Evolutionary conservation across 2,113 vertebrate genomes (phyloP), one percentile per base, ranked within the genome.

Genomic region (Hystrix cristata): DNA sequence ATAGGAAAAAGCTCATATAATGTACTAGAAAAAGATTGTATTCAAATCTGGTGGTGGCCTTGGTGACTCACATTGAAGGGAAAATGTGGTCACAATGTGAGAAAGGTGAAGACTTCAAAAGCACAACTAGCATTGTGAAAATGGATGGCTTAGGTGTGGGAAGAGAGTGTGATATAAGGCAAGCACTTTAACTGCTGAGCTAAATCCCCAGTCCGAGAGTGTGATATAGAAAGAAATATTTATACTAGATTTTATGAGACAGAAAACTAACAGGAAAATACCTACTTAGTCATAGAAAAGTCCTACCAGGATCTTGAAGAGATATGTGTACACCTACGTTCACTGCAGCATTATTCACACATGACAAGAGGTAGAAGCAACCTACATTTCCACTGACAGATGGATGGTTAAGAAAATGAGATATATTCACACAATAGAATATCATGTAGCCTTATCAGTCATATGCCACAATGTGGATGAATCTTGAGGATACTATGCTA

Each of bases 1-100:
- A 92, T 5, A 94, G 76, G 76, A 72, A 89, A 88, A 95, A 89
- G 59, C 18, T 78, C 53, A 64, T 3, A 91, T n/a, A 64, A 91
- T 95, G 48, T 90, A 69, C n/a, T 53, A 94, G 74, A 89, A 95
- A 86, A 82, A 94, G 60, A 93, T 81, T 69, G 59, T 48, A 92
- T 2, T 92, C 69, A 81, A 85, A 93, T 67, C 46, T 91, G 51
- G 59, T 83, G 57, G 60, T 83, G 60, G 59, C 25, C 53, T 19
- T 93, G 84, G 31, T 95, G 78, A 95, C 43, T 94, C 48, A 81
- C 18, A 71, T 1, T 53, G 81, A 86, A 31, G 23, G 85, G 48
- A 60, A 90, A 79, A 90, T 86, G 87, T 80, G 64, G 76, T 85
- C 55, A 91, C 9, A 89, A 34, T 67, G 91, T 83, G 87, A 90